A percentile compares a stretch with the other conserved stretches of the same genome.
phyloP scores from a whole-genome alignment of 2,888 invertebrate species.

The Latheticus oryzae region DNA sequence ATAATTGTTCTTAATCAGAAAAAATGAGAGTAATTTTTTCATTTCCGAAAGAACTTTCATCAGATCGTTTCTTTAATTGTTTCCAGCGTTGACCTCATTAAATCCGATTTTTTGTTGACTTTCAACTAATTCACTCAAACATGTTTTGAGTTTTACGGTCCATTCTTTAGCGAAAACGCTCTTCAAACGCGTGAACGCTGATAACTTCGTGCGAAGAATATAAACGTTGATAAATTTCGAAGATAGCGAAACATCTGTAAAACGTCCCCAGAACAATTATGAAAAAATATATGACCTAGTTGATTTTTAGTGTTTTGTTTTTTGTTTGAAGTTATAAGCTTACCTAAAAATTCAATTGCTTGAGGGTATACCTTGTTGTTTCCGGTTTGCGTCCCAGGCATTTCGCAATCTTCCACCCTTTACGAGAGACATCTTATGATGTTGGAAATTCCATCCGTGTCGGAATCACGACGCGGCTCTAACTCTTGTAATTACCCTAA shows the following conservation, averaged over 20 bases:
- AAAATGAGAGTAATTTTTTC: conserved; percentile 18
- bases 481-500: conserved; percentile 40
- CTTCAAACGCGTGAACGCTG: conserved; percentile 41
- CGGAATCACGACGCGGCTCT: conserved; percentile 35
- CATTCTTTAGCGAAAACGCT: conserved; percentile 39
- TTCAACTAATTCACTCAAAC: conserved; percentile 40
- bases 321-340: conserved; percentile 6
- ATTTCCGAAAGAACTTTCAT: background rate
- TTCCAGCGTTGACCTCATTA: background rate
- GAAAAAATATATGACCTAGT: conserved; percentile 19
- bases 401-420: conserved; percentile 37
- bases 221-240: conserved; percentile 44
- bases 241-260: conserved; percentile 39
- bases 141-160: conserved; percentile 44
- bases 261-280: conserved; percentile 32
- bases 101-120: conserved; percentile 8
- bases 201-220: conserved; percentile 45
- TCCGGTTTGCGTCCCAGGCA: conserved; percentile 36
- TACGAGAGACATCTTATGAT: conserved; percentile 37
- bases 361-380: conserved; percentile 31
- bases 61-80: conserved; percentile 13
- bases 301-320: conserved; percentile 11
- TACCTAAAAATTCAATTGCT: conserved; percentile 25
- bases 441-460: conserved; percentile 41
- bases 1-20: conserved; percentile 16